phyloP scores from a whole-genome alignment of 2,797 vertebrate species.

The Nothura maculosa region DNA sequence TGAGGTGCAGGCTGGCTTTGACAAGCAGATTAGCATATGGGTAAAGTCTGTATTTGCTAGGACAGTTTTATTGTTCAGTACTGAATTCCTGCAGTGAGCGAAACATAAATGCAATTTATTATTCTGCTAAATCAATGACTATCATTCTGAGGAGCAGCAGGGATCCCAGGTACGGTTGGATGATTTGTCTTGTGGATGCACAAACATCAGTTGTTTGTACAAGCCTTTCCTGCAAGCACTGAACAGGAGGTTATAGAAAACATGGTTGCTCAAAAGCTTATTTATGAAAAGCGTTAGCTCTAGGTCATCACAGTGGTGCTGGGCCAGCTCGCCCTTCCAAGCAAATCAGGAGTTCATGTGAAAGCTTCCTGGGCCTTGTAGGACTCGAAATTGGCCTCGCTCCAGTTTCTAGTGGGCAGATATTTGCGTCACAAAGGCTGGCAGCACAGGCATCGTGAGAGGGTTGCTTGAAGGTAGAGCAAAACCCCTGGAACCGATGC shows the following conservation, averaged over 20 bases:
- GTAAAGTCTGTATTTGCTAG: not conserved
- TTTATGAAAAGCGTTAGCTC: not conserved
- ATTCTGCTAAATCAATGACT: not conserved
- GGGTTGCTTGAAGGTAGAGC: not conserved
- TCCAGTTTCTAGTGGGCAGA: not conserved
- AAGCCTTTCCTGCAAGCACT: not conserved
- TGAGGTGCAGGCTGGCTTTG: not conserved
- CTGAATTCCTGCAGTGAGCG: not conserved
- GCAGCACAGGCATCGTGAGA: fast-evolving
- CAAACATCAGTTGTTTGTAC: not conserved
- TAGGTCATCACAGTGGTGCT: not conserved
- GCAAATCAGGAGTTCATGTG: fast-evolving
- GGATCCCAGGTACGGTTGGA: not conserved
- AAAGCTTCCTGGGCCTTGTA: not conserved
- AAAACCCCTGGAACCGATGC: not conserved
- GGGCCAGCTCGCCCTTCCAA: not conserved
- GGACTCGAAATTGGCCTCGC: not conserved
- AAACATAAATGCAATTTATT: not conserved
- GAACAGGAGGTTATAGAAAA: not conserved
- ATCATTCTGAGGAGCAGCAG: not conserved
- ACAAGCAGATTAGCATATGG: not conserved
- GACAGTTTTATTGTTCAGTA: not conserved
- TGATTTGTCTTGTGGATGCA: not conserved
- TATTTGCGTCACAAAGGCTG: not conserved
- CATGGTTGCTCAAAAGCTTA: not conserved